Conservation (phyloP, 2,113 vertebrate species). For the Meriones unguiculatus region DNA sequence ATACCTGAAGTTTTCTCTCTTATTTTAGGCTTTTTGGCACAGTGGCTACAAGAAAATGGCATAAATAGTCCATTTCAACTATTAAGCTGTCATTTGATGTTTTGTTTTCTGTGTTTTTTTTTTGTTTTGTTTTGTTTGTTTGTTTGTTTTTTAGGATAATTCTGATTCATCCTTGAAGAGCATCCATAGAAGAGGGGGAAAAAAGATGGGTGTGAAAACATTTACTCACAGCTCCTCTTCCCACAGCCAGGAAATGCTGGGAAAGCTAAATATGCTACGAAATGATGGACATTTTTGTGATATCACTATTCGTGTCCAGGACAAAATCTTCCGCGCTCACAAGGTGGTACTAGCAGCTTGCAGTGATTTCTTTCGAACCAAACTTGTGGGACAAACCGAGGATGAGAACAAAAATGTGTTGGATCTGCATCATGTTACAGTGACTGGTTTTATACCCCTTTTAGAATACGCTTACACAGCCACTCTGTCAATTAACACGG, state of each 20-base stretch:
- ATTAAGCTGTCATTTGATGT: slow-evolving; percentile 62
- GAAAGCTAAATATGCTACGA: slow-evolving; percentile 95
- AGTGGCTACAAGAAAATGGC: slow-evolving; percentile 21
- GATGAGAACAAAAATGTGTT: slow-evolving; percentile 95
- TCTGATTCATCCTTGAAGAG: slow-evolving; percentile 83
- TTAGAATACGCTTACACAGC: slow-evolving; percentile 99
- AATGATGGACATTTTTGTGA: slow-evolving; percentile 96
- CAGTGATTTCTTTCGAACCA: slow-evolving; percentile 96
- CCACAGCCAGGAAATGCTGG: slow-evolving; percentile 96
- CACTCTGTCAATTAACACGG: slow-evolving; percentile 97
- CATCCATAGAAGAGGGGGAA: slow-evolving; percentile 79
- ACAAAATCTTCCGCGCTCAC: slow-evolving; percentile 96
- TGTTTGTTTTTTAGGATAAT: slow-evolving; percentile 81
- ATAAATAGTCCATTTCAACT: slow-evolving; percentile 48
- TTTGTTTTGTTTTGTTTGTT: no score
- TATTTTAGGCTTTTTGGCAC: slow-evolving; percentile 28
- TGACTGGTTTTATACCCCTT: slow-evolving; percentile 97
- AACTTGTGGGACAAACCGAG: slow-evolving; percentile 93
- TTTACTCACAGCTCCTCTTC: slow-evolving; percentile 96
- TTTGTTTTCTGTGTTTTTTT: slow-evolving; percentile 61
- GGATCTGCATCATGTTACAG: slow-evolving; percentile 98
- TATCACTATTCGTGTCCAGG: slow-evolving; percentile 95
- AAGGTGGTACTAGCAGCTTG: slow-evolving; percentile 95
- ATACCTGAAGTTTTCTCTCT: slow-evolving; percentile 33
- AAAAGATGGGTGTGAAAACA: slow-evolving; percentile 95